Conservation (phyloP, 2,113 vertebrate species). For the Pollachius pollachius region DNA sequence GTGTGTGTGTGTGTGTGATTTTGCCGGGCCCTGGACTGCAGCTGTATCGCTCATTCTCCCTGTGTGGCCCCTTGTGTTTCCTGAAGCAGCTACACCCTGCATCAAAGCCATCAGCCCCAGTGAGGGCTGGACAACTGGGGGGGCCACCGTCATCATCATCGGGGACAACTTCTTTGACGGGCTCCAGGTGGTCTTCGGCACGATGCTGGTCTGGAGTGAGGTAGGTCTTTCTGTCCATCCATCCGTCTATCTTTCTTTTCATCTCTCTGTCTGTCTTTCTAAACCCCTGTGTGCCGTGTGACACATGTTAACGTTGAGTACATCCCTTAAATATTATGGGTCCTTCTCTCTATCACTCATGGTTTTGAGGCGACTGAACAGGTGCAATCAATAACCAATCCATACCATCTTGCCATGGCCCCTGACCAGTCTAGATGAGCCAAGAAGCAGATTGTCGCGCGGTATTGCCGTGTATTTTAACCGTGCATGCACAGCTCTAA, state of each 20-base stretch:
- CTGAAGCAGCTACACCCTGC: constrained; percentile 91
- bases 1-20: neutral
- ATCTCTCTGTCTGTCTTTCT: too few relatives aligned
- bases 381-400: neutral
- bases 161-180: constrained; percentile 97
- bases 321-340: too few relatives aligned
- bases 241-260: too few relatives aligned
- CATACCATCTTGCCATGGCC: too few relatives aligned
- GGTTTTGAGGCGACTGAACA: neutral
- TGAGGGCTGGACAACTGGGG: constrained; percentile 93
- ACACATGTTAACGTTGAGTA: too few relatives aligned
- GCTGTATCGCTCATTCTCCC: constrained; percentile 24
- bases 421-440: neutral
- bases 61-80: constrained; percentile 45
- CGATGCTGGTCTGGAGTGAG: constrained; percentile 95
- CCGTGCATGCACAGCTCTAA: neutral
- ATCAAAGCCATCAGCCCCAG: constrained; percentile 96
- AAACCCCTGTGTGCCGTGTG: too few relatives aligned
- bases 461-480: neutral
- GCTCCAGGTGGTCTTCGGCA: constrained; percentile 92
- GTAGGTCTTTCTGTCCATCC: constrained; percentile 57
- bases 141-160: constrained; percentile 94
- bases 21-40: neutral
- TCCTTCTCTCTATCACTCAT: too few relatives aligned
- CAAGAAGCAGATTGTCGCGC: neutral